phyloP scores from a whole-genome alignment of 2,888 invertebrate genomes.

The Acleris cristana region DNA sequence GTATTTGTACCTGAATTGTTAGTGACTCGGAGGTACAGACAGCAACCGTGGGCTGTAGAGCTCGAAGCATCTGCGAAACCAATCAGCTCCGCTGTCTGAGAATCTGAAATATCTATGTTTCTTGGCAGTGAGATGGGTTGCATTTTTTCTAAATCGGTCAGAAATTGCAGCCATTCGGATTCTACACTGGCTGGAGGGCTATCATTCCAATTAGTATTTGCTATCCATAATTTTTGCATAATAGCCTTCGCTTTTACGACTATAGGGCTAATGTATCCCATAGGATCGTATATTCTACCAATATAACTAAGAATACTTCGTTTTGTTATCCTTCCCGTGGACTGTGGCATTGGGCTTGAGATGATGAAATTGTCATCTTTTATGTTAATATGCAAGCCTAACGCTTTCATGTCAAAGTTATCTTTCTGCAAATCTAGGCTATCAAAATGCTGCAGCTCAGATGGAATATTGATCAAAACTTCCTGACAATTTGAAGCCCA shows the following conservation, averaged over 20 bases:
- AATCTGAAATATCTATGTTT: not conserved
- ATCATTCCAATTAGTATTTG: not conserved
- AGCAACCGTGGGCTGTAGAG: no score
- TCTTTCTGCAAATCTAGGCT: not conserved
- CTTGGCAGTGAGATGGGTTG: not conserved
- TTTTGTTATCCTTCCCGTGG: not conserved
- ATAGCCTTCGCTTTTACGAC: constrained; percentile 37
- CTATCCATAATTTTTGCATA: constrained; percentile 36
- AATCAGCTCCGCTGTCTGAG: not conserved
- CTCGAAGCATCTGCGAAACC: no score
- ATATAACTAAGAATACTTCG: constrained; percentile 4
- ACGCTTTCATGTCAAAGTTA: not conserved
- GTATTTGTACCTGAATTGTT: no score
- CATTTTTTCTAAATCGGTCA: not conserved
- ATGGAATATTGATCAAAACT: not conserved
- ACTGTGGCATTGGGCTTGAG: not conserved
- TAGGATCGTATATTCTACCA: constrained; percentile 2
- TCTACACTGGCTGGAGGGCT: not conserved
- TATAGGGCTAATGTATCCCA: constrained; percentile 35
- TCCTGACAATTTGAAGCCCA: not conserved
- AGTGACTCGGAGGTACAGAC: no score
- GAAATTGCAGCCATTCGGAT: not conserved
- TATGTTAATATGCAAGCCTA: not conserved
- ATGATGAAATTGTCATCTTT: not conserved
- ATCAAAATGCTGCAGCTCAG: not conserved